phyloP scores from a whole-genome alignment of 2,888 invertebrate species.

The Aelia acuminata region DNA sequence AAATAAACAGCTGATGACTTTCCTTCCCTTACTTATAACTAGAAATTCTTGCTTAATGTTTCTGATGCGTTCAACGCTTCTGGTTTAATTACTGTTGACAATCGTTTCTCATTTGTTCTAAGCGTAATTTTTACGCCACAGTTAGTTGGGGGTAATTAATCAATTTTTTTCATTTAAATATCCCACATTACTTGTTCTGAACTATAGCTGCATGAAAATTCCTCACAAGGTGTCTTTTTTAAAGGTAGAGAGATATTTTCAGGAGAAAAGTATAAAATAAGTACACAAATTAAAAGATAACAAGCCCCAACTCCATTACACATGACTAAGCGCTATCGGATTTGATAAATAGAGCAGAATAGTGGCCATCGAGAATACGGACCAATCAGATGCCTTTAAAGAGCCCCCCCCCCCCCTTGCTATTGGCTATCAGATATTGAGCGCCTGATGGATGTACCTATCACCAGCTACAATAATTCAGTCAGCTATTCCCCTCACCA shows the following conservation, averaged over 20 bases:
- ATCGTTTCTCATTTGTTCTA: no score
- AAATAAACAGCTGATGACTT: no score
- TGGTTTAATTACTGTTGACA: no score
- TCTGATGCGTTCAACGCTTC: no score
- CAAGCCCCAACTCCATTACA: not conserved
- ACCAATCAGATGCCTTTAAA: not conserved
- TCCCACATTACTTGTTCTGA: no score
- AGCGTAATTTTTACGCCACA: no score
- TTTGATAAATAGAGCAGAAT: conserved; percentile 22
- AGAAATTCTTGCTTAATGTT: no score
- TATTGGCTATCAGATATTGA: conserved; percentile 6
- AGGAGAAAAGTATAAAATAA: not conserved
- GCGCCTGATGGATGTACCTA: conserved; percentile 12
- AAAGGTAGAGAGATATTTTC: not conserved
- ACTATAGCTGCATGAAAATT: no score
- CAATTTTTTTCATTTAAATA: no score
- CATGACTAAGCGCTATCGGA: not conserved
- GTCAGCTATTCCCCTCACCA: not conserved
- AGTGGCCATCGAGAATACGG: conserved; percentile 16
- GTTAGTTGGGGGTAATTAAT: no score
- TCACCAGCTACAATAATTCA: conserved; percentile 34
- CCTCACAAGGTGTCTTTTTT: not conserved
- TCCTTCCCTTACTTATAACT: no score
- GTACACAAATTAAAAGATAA: not conserved
- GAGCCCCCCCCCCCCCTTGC: not conserved